Evolutionary conservation across 2,113 vertebrate species (phyloP).

Genomic region (Symphodus melops): DNA sequence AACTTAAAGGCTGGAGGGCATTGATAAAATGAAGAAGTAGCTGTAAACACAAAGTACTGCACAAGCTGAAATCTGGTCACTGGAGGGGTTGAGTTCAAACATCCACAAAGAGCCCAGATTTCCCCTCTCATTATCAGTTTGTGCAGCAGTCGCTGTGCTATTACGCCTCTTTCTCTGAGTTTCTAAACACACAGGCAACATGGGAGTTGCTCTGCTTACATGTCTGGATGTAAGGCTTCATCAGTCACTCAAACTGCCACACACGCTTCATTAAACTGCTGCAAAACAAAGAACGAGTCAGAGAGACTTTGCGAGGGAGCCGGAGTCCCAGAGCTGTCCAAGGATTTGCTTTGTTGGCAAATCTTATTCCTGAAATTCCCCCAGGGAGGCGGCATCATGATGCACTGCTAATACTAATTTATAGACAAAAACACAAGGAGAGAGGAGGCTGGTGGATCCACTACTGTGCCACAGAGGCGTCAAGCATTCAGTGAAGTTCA

Average conservation of each 20-base stretch:
- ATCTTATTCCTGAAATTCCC: constrained; percentile 22
- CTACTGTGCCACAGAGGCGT: fast-evolving
- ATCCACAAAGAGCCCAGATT: background rate
- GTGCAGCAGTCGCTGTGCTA: background rate
- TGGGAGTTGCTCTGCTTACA: constrained; percentile 19
- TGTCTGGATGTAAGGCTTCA: constrained; percentile 16
- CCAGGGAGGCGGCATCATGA: background rate
- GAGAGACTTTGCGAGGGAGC: constrained; percentile 22
- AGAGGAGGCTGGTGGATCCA: background rate
- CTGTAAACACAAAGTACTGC: constrained; percentile 13
- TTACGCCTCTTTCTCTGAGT: background rate
- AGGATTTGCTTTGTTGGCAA: constrained; percentile 48
- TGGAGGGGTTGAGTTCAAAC: background rate
- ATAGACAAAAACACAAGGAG: background rate
- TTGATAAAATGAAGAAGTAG: background rate
- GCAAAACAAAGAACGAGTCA: constrained; percentile 26
- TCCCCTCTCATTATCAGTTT: background rate
- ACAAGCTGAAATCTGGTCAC: background rate
- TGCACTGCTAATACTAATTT: constrained; percentile 36
- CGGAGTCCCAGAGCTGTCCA: constrained; percentile 46
- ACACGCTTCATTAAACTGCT: constrained; percentile 24
- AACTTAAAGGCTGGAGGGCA: background rate
- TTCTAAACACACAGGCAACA: constrained; percentile 10
- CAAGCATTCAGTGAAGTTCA: background rate
- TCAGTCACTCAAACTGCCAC: constrained; percentile 27